Conservation (phyloP, 2,113 vertebrate genomes). For the Hippocampus mohnikei region DNA sequence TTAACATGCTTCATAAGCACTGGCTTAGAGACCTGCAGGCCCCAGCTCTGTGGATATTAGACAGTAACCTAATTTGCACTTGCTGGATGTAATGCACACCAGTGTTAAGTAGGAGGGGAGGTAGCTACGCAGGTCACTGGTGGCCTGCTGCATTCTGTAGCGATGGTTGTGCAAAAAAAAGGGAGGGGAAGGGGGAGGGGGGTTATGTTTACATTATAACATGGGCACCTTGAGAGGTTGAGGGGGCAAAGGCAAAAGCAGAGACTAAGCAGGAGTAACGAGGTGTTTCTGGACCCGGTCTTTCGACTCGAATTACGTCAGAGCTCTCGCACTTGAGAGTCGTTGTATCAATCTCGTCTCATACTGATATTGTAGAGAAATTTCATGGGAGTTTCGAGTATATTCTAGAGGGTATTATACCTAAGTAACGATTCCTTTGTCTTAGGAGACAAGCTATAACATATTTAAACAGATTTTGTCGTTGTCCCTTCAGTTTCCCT, state of each 20-base stretch:
- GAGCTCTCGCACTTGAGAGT: conserved; percentile 57
- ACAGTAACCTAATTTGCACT: conserved; percentile 73
- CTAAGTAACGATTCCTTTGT: neutral
- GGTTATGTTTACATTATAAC: conserved; percentile 45
- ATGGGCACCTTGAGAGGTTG: conserved; percentile 50
- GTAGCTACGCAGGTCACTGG: conserved; percentile 42
- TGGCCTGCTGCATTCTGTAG: conserved; percentile 26
- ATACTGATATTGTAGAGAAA: conserved; percentile 32
- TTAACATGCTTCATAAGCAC: conserved; percentile 54
- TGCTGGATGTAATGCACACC: conserved; percentile 69
- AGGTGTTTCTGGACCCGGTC: conserved; percentile 69
- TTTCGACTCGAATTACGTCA: conserved; percentile 65
- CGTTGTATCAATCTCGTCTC: conserved; percentile 43
- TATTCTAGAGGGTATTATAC: too few relatives aligned
- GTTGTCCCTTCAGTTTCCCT: too few relatives aligned
- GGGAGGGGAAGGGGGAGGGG: neutral
- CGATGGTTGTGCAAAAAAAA: neutral
- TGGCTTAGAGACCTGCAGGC: conserved; percentile 47
- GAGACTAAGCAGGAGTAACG: conserved; percentile 58
- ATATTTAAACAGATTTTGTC: neutral
- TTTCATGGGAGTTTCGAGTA: too few relatives aligned
- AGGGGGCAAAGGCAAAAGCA: conserved; percentile 50
- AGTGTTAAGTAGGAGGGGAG: conserved; percentile 36
- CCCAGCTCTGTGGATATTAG: conserved; percentile 56
- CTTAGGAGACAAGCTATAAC: neutral